Conservation (phyloP, 2,888 invertebrate species). For the Patella depressa region DNA sequence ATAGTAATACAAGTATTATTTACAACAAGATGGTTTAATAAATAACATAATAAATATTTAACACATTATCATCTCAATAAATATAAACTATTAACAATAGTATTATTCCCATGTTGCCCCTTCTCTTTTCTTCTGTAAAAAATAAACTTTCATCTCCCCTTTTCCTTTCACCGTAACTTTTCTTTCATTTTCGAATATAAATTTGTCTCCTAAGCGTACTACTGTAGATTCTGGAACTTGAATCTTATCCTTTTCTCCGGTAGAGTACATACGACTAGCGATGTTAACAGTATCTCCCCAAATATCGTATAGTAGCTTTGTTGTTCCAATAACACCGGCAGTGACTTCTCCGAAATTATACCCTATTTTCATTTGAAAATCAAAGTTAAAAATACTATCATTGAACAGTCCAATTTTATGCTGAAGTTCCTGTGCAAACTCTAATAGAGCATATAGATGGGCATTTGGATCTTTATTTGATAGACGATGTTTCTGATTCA, state of each 20-base stretch:
- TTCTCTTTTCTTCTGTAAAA: slow-evolving; percentile 72
- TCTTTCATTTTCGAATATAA: slow-evolving; percentile 92
- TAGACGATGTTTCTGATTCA: slow-evolving; percentile 85
- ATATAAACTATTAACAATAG: no score
- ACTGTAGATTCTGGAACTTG: slow-evolving; percentile 71
- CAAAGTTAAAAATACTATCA: slow-evolving; percentile 71
- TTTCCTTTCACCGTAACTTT: slow-evolving; percentile 97
- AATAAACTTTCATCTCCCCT: slow-evolving; percentile 92
- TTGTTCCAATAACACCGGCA: slow-evolving; percentile 95
- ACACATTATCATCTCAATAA: no score
- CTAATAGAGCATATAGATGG: slow-evolving; percentile 89
- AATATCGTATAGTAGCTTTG: slow-evolving; percentile 95
- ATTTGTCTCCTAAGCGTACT: slow-evolving; percentile 79
- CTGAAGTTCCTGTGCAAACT: slow-evolving; percentile 91
- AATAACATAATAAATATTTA: no score
- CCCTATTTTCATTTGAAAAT: slow-evolving; percentile 77
- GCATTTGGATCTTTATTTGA: slow-evolving; percentile 80
- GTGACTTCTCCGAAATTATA: slow-evolving; percentile 96
- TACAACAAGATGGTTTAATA: no score
- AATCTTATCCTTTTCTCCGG: slow-evolving; percentile 88
- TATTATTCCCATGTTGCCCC: slow-evolving; percentile 52
- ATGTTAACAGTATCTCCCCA: slow-evolving; percentile 99
- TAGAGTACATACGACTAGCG: slow-evolving; percentile 96
- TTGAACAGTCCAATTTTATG: slow-evolving; percentile 74
- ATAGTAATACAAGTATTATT: no score